Conservation (phyloP, 2,113 vertebrate species). For the Pseudorhombus dupliciocellatus region DNA sequence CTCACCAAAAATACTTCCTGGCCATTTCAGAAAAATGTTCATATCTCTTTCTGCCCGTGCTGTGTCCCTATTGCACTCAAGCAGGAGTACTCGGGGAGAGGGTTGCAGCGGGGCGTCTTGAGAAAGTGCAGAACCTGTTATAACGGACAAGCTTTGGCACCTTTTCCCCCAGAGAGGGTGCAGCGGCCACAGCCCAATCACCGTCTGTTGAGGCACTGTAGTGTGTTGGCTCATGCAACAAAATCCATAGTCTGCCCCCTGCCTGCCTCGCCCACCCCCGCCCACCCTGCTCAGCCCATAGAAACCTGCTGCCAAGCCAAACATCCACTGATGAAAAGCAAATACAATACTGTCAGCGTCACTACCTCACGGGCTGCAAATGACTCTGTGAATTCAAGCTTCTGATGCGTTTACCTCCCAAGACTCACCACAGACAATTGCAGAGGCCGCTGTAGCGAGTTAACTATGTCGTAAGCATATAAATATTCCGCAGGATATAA, state of each 20-base stretch:
- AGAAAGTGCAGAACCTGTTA: conserved; percentile 49
- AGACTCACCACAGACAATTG: conserved; percentile 28
- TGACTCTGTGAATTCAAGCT: conserved; percentile 38
- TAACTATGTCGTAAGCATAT: conserved; percentile 30
- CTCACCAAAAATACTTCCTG: background rate
- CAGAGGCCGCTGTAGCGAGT: conserved; percentile 30
- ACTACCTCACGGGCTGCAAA: conserved; percentile 43
- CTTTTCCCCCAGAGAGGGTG: conserved; percentile 46
- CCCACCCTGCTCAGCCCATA: conserved; percentile 16
- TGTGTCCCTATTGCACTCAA: background rate
- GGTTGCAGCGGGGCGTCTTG: conserved; percentile 12
- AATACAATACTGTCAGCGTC: conserved; percentile 48
- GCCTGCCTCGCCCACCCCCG: conserved; percentile 8
- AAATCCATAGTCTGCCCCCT: conserved; percentile 26
- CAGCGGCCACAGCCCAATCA: conserved; percentile 47
- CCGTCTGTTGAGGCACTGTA: conserved; percentile 20
- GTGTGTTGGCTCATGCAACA: background rate
- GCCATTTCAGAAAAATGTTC: background rate
- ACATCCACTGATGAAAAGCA: conserved; percentile 68
- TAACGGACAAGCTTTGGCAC: conserved; percentile 69
- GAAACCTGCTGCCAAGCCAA: conserved; percentile 58
- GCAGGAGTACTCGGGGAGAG: conserved; percentile 19
- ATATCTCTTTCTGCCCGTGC: background rate
- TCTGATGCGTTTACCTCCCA: conserved; percentile 31
- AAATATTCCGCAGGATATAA: conserved; percentile 35